Base-by-base conservation (phyloP, 2,888 invertebrate species). In the Neoitamus cyanurus region DNA sequence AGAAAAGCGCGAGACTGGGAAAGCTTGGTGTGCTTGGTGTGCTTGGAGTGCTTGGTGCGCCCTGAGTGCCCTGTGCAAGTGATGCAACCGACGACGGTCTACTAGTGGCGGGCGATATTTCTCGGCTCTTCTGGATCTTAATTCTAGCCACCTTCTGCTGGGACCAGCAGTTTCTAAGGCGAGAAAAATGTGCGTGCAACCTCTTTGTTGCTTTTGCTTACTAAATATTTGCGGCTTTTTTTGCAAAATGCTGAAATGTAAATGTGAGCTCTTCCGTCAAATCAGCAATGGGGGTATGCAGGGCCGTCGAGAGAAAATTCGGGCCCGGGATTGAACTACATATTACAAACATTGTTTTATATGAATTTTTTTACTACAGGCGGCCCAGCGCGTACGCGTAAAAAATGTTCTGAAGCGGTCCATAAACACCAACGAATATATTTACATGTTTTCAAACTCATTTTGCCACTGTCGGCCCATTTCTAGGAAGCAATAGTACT, bases 1-100 rank as follows among this genome's bases (percentile, higher is more conserved):
- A 42, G 77, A 77, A 77, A 73, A 73, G 73, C 25, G 28, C n/a
- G 28, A 77, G 77, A 77, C 37, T 77, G 77, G 30, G 15, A 42
- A 46, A 77, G 28, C 34, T 15, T n/a, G 4, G 46, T 46, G 46
- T n/a, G 20, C 20, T 25, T 2, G 9, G 7, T 25, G 34, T 34
- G 34, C 34, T 34, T n/a, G n/a, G n/a, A n/a, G n/a, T n/a, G n/a
- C n/a, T n/a, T n/a, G n/a, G 34, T 34, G 34, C 34, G 73, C 77
- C 11, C 46, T 42, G 77, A 7, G 42, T 46, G 46, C 77, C 42
- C 70, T 25, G 7, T 7, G 20, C 20, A n/a, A 46, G 2, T 77
- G 30, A 77, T 77, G 46, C 77, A 77, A 46, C 42, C 15, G n/a
- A 5, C 13, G 15, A 7, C 42, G 37, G 77, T 28, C 46, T 77